phyloP scores from a whole-genome alignment of 2,888 invertebrate genomes.

The Athetis lepigone region DNA sequence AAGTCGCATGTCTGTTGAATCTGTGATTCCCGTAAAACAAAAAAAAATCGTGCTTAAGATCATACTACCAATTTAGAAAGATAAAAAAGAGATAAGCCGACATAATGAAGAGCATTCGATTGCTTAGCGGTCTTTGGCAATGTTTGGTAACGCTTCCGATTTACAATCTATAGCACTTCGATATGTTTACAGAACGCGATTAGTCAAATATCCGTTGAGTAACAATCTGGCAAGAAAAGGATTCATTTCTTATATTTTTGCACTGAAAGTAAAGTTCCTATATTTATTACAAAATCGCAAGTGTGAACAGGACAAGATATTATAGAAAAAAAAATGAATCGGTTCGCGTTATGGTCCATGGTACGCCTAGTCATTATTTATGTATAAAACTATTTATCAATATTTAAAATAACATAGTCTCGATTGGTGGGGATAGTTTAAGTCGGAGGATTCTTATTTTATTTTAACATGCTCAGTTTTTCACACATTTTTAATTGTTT shows the following conservation, averaged over 20 bases:
- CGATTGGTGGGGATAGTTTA: slow-evolving; percentile 76
- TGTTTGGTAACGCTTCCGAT: slow-evolving; percentile 80
- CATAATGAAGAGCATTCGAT: slow-evolving; percentile 74
- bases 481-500: slow-evolving; percentile 45
- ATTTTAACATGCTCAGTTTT: slow-evolving; percentile 73
- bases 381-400: slow-evolving; percentile 82
- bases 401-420: slow-evolving; percentile 79
- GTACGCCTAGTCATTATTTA: slow-evolving; percentile 89
- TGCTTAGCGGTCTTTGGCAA: slow-evolving; percentile 81
- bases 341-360: slow-evolving; percentile 84
- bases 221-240: slow-evolving; percentile 52
- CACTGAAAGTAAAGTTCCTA: slow-evolving; percentile 89
- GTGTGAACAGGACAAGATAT: slow-evolving; percentile 71
- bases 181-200: slow-evolving; percentile 68
- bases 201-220: slow-evolving; percentile 65
- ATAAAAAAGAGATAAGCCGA: slow-evolving; percentile 71
- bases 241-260: slow-evolving; percentile 77
- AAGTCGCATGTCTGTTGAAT: slow-evolving; percentile 49
- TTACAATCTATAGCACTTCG: slow-evolving; percentile 69
- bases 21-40: slow-evolving; percentile 70
- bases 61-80: slow-evolving; percentile 81
- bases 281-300: slow-evolving; percentile 81
- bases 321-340: slow-evolving; percentile 65
- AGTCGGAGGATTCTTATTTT: slow-evolving; percentile 68
- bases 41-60: slow-evolving; percentile 84